Evolutionary conservation across 2,797 vertebrate species (phyloP), one percentile per base, ranked within the genome.

Genomic region (Xiphophorus birchmanni): DNA sequence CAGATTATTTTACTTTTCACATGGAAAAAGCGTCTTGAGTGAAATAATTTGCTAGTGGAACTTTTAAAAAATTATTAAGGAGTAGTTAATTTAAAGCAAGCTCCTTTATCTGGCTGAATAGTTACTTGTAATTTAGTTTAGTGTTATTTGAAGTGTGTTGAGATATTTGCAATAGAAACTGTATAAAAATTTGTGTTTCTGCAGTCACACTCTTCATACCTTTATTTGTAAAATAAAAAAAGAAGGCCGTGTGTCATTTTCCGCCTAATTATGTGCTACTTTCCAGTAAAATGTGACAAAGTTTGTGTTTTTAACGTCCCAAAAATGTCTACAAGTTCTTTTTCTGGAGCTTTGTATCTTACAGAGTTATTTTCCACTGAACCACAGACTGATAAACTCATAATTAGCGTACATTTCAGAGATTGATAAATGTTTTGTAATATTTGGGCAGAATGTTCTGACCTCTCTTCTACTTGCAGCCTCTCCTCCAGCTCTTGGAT

Each of bases 401-500:
- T 26, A 63, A 15, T 52, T 13, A 56, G n/a, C 2, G 18, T 12
- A 74, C 10, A 50, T 50, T 32, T 21, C 23, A 63, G 9, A 54
- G 44, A 75, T 2, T 45, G 17, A 26, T 1, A 60, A 37, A 15
- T 21, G 63, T n/a, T 35, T 6, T 35, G 32, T 40, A 32, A 23
- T 23, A 69, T 73, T 50, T 45, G 44, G 76, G 48, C 42, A 60
- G 67, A 5, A 37, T 75, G 12, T 0, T 4, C 73, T 88, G 87
- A 99, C 98, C 96, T 97, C 92, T 98, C 97, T 86, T 98, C 97
- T 17, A 88, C 96, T 90, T 97, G 97, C 67, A 99, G 95, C 15
- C 96, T 93, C 83, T 97, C 97, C 89, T 99, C 97, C 60, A 99
- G 95, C 81, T 99, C 98, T 17, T 96, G 94, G 79, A 99, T 96